These are phyloP conservation scores for Astatoreochromis straeleni DNA, from an alignment of 2,113 vertebrate species.

Conservation along the genomic window DNA sequence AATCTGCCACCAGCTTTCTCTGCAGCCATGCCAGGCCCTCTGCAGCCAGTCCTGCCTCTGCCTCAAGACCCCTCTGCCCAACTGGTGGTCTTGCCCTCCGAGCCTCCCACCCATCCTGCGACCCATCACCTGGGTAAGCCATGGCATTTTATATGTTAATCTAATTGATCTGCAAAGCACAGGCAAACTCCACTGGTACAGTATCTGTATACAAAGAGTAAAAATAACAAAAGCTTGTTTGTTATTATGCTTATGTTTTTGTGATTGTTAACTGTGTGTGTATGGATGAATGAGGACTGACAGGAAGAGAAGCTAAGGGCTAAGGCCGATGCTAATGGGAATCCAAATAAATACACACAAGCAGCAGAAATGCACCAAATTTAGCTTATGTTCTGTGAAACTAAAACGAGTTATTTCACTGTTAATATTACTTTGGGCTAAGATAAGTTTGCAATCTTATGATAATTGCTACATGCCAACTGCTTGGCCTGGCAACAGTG, in stretches of 20 bases:
- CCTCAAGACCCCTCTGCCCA: constrained; percentile 86
- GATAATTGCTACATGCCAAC: not conserved
- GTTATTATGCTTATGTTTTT: not conserved
- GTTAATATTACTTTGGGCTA: not conserved
- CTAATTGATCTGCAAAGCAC: not conserved
- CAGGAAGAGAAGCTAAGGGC: not conserved
- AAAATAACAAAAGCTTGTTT: not conserved
- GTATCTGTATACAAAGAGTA: not conserved
- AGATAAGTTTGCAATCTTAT: not conserved
- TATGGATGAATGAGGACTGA: not conserved
- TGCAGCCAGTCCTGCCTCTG: constrained; percentile 90
- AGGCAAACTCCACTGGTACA: not conserved
- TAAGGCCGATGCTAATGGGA: not conserved
- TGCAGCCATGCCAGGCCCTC: constrained; percentile 83
- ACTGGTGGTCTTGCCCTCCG: constrained; percentile 88
- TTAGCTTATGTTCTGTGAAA: not conserved
- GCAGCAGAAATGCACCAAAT: not conserved
- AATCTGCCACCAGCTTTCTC: constrained; percentile 92
- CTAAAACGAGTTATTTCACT: not conserved
- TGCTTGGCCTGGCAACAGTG: not conserved
- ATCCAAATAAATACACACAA: not conserved
- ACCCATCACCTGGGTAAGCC: constrained; percentile 83
- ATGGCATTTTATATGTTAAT: not conserved
- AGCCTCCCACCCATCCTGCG: constrained; percentile 79
- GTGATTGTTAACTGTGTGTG: not conserved